Percentiles rank a stretch among this genome's conserved stretches.
These are phyloP conservation scores for Drosophila barbarae DNA, from an alignment of 2,888 invertebrate species.

Conservation along the genomic window DNA sequence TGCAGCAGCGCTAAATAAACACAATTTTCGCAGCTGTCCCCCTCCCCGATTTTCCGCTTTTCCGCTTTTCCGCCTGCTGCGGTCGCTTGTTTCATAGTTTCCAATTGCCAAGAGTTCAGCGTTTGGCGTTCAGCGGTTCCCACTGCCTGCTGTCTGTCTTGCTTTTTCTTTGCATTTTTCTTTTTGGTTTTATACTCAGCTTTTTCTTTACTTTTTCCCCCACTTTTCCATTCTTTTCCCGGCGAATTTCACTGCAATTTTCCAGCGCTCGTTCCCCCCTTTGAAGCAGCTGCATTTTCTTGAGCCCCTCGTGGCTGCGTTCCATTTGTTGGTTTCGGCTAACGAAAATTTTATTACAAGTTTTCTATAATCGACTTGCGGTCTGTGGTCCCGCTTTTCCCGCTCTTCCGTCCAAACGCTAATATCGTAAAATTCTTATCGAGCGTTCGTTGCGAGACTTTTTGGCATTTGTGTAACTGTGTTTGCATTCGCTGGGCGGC, in stretches of 20 bases:
- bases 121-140: constrained; percentile 25
- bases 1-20: constrained; percentile 58
- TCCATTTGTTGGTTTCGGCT: constrained; percentile 62
- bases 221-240: constrained; percentile 30
- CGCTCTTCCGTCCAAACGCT: constrained; percentile 46
- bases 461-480: constrained; percentile 18
- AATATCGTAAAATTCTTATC: constrained; percentile 57
- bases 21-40: constrained; percentile 54
- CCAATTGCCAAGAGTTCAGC: constrained; percentile 52
- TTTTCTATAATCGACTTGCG: constrained; percentile 71
- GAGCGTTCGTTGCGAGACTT: constrained; percentile 8
- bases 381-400: constrained; percentile 44
- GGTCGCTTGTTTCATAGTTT: constrained; percentile 63
- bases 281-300: constrained; percentile 19
- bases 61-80: constrained; percentile 8
- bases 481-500: constrained; percentile 17
- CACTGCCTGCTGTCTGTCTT: not conserved
- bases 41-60: not conserved
- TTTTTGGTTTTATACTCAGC: not conserved
- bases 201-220: not conserved
- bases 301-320: constrained; percentile 26
- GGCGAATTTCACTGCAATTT: constrained; percentile 35
- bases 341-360: constrained; percentile 71
- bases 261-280: not conserved
- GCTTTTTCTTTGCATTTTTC: not conserved